Evolutionary conservation across 35 echinoderm and acorn worm species (phyloP), one percentile per base, ranked within the genome.

Genomic region (Lytechinus pictus): DNA sequence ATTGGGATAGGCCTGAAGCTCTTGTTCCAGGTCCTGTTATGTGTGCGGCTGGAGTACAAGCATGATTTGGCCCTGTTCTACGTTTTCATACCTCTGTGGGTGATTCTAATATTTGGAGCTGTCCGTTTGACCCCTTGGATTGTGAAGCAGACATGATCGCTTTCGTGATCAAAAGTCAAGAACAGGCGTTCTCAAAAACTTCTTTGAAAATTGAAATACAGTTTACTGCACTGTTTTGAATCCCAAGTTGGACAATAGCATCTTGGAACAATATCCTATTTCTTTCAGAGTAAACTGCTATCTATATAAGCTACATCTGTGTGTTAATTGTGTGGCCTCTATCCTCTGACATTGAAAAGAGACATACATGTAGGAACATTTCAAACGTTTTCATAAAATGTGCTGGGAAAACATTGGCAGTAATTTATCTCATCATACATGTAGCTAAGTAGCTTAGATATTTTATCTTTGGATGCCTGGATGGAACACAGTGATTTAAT

Each of bases 21-120:
- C 19, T 51, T 89, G 5, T 99, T 99, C 95, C 95, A 99, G 87
- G 86, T 99, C 54, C 27, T 99, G 94, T 61, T 99, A 11, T 99
- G 98, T 71, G 96, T 97, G 33, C 87, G 96, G 94, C 95, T 99
- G 13, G 95, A 99, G 86, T 96, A 97, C 52, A 87, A 95, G 10
- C 19, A 52, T 4, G 87, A 94, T 28, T 95, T 99, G 57, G 51
- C 94, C 10, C 94, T 96, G 24, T 99, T 94, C 89, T 99, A 95
- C 94, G 97, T 99, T 4, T 97, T 98, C 54, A 98, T 99, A 44
- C 98, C 98, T 24, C 92, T 99, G 16, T 99, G 98, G 98, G 92
- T 99, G 29, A 90, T 99, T 28, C 91, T 99, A 10, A n/a, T 86
- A 24, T 86, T 96, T 27, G 92, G 87, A 11, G 94, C 95, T 52